phyloP scores from a whole-genome alignment of 1,140 invertebrate species.

The Trialeurodes vaporariorum region DNA sequence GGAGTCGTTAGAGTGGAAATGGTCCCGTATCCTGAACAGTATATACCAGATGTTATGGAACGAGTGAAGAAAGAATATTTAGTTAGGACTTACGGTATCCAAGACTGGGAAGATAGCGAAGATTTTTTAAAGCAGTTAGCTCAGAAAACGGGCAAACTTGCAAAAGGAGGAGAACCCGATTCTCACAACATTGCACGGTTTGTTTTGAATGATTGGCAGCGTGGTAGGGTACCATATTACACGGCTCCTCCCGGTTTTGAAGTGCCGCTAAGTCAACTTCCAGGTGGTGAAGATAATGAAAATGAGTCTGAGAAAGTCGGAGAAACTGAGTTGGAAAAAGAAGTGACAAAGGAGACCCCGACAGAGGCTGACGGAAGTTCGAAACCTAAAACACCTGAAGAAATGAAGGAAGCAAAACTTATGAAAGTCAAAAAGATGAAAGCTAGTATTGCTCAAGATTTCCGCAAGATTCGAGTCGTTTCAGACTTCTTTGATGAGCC shows the following conservation, averaged over 20 bases:
- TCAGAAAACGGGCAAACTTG: conserved; percentile 68
- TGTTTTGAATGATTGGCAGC: conserved; percentile 97
- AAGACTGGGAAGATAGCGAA: conserved; percentile 59
- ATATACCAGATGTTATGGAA: conserved; percentile 74
- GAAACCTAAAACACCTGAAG: conserved; percentile 15
- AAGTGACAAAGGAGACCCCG: conserved; percentile 9
- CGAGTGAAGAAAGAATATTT: conserved; percentile 85
- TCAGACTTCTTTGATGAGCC: conserved; percentile 39
- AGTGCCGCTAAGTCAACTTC: conserved; percentile 35
- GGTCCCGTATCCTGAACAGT: conserved; percentile 88
- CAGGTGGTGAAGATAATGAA: conserved; percentile 23
- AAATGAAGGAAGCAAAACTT: conserved; percentile 14
- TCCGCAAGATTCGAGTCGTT: conserved; percentile 63
- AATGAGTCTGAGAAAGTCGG: conserved; percentile 24
- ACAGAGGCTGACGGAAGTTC: conserved; percentile 4
- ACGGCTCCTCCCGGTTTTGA: conserved; percentile 69
- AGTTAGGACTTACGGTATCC: conserved; percentile 79
- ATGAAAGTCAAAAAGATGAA: conserved; percentile 8
- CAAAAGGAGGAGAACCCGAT: conserved; percentile 95
- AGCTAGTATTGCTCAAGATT: conserved; percentile 56
- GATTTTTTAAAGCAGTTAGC: conserved; percentile 93
- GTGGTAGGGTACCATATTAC: conserved; percentile 94
- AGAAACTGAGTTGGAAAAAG: conserved; percentile 6
- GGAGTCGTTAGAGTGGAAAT: conserved; percentile 92
- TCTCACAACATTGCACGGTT: conserved; percentile 77